These are phyloP conservation scores for Margaritifera margaritifera DNA, from an alignment of 2,888 invertebrate species.

Conservation along the genomic window DNA sequence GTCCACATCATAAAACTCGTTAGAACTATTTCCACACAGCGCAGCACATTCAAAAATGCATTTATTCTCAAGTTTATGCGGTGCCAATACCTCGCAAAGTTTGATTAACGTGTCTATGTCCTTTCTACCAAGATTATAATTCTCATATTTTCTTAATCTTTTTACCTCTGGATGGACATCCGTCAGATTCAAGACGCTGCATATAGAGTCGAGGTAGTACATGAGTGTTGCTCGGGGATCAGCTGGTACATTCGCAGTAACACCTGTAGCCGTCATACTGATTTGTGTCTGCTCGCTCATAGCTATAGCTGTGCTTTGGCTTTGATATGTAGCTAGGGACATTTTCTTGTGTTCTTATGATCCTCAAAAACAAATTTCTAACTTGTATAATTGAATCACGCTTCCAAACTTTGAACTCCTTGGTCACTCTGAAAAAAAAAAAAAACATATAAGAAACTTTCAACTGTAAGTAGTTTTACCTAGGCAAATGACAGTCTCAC, in stretches of 20 bases:
- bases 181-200: slow-evolving; percentile 18
- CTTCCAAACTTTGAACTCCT: too few relatives aligned
- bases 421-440: too few relatives aligned
- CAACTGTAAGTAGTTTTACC: too few relatives aligned
- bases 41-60: slow-evolving; percentile 31
- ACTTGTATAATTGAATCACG: too few relatives aligned
- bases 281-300: slow-evolving; percentile 15
- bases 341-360: too few relatives aligned
- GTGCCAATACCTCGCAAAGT: slow-evolving; percentile 22
- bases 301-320: slow-evolving; percentile 6
- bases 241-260: slow-evolving; percentile 13
- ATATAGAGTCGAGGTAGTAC: slow-evolving; percentile 37
- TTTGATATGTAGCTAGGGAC: too few relatives aligned
- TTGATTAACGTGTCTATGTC: slow-evolving; percentile 26
- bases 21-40: slow-evolving; percentile 19
- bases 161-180: slow-evolving; percentile 15
- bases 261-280: slow-evolving; percentile 14
- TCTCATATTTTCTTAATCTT: too few relatives aligned
- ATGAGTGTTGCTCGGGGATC: slow-evolving; percentile 31
- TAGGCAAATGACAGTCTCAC: too few relatives aligned
- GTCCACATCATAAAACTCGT: slow-evolving; percentile 29
- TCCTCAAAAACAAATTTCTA: too few relatives aligned
- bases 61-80: slow-evolving; percentile 27
- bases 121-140: slow-evolving; percentile 10
- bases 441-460: too few relatives aligned